Evolutionary conservation across 2,113 vertebrate genomes (phyloP).

Genomic region (Oceanodroma tethys): DNA sequence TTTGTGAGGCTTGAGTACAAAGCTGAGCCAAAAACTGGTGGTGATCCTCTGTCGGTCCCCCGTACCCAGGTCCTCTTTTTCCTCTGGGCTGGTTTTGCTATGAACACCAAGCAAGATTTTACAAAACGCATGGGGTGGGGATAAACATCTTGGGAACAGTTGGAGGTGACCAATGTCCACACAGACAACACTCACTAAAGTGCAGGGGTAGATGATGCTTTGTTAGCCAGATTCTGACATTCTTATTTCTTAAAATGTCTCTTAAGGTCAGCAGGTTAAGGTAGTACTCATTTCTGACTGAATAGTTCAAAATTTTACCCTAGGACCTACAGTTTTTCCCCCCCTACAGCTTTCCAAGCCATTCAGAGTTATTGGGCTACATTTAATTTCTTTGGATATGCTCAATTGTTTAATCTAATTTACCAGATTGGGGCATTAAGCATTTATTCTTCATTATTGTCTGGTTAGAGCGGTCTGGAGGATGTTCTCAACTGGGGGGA

Average conservation of each 20-base stretch:
- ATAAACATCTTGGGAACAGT: neutral
- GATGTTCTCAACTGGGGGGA: neutral
- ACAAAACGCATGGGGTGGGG: neutral
- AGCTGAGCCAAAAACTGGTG: neutral
- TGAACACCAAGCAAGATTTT: neutral
- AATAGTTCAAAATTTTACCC: neutral
- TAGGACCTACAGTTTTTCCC: neutral
- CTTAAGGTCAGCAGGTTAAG: neutral
- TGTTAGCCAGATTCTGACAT: neutral
- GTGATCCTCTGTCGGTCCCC: neutral
- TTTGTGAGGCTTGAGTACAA: neutral
- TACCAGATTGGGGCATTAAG: neutral
- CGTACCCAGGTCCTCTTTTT: rapidly evolving
- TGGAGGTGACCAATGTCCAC: neutral
- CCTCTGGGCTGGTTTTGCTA: neutral
- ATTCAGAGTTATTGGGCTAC: neutral
- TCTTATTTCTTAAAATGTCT: neutral
- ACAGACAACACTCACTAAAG: neutral
- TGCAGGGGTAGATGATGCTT: neutral
- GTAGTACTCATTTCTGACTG: neutral
- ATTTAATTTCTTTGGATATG: slow-evolving; percentile 35
- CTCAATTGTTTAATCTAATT: slow-evolving; percentile 28
- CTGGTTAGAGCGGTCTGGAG: slow-evolving; percentile 1
- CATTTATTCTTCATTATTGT: slow-evolving; percentile 48
- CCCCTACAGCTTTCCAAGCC: neutral